Conservation (phyloP, 1,140 invertebrate genomes). For the Trinorchestia longiramus region DNA sequence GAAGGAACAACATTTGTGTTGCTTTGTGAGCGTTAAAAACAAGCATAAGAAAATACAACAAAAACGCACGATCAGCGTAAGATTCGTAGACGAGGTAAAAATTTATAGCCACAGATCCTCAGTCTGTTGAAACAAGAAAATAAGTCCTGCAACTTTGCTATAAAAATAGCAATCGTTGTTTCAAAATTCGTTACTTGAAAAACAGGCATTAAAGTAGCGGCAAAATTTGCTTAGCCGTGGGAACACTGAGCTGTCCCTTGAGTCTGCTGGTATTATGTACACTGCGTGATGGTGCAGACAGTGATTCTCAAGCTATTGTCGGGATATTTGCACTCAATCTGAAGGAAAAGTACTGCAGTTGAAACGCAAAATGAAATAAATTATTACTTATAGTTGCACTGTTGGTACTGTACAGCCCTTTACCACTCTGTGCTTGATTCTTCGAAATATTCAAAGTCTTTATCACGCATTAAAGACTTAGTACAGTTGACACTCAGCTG, state of each 20-base stretch:
- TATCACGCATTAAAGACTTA: no score
- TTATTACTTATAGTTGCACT: neutral
- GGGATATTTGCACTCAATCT: neutral
- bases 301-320: neutral
- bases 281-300: neutral
- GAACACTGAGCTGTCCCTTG: neutral
- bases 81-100: neutral
- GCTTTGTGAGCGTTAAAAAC: neutral
- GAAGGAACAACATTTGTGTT: neutral
- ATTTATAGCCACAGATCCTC: neutral
- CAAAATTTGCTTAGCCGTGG: neutral
- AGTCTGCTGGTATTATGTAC: neutral
- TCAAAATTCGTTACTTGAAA: neutral
- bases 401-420: no score
- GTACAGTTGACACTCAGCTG: no score
- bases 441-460: no score
- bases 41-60: neutral
- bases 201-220: neutral
- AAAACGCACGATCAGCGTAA: neutral
- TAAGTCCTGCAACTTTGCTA: neutral
- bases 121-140: neutral
- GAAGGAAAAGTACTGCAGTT: neutral
- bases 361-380: neutral
- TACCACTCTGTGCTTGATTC: no score
- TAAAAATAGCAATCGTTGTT: neutral